These are phyloP conservation scores for Plusia festucae DNA, from an alignment of 2,888 invertebrate genomes.

Conservation along the genomic window DNA sequence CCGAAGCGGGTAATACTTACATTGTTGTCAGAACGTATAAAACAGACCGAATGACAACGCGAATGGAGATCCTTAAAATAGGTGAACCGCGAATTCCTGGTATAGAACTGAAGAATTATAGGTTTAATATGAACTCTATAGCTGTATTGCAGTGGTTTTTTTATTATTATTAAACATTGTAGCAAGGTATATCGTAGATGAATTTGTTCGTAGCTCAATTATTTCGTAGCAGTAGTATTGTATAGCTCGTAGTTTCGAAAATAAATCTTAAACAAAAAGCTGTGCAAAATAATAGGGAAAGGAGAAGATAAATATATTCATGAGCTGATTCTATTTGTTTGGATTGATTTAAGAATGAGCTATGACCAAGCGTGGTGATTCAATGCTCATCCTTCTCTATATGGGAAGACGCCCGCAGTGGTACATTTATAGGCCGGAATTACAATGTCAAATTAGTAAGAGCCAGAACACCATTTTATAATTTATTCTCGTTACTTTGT, in stretches of 20 bases:
- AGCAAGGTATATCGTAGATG: background rate
- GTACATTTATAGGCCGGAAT: too few species aligned
- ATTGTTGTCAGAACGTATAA: constrained; percentile 10
- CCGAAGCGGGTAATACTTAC: constrained; percentile 20
- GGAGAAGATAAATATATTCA: too few species aligned
- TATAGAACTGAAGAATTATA: background rate
- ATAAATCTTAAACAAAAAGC: too few species aligned
- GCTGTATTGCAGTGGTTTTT: background rate
- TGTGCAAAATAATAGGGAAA: too few species aligned
- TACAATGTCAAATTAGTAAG: too few species aligned
- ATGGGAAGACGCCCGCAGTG: too few species aligned
- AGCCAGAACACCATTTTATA: too few species aligned
- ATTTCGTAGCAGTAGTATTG: background rate
- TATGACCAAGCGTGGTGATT: too few species aligned
- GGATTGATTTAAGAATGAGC: too few species aligned
- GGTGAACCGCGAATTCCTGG: background rate
- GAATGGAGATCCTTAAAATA: constrained; percentile 27
- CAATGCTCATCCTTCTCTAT: too few species aligned
- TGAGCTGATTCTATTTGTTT: too few species aligned
- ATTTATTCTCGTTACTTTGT: too few species aligned
- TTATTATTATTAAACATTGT: background rate
- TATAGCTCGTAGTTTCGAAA: background rate
- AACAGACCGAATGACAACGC: constrained; percentile 15
- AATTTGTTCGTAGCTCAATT: background rate
- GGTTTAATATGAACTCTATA: background rate